phyloP scores from a whole-genome alignment of 2,888 invertebrate genomes.

The Apamea crenata region DNA sequence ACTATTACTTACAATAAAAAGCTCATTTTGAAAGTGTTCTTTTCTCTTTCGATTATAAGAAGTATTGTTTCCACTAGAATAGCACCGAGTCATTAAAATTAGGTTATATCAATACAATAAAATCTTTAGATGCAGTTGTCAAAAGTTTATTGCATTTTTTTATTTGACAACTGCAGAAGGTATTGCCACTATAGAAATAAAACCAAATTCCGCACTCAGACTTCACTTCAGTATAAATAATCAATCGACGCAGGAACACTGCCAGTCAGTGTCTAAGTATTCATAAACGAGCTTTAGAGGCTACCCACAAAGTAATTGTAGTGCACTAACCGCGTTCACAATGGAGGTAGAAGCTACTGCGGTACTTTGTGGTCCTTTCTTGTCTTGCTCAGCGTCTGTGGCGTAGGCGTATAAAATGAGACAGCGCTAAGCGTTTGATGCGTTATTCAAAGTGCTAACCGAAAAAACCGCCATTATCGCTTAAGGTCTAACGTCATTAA shows the following conservation, averaged over 20 bases:
- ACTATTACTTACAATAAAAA: constrained; percentile 91
- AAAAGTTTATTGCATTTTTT: constrained; percentile 68
- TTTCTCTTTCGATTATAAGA: constrained; percentile 67
- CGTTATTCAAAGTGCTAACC: neutral
- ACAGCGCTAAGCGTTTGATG: neutral
- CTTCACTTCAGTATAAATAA: neutral
- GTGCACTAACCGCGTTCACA: neutral
- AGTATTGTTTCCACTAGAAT: constrained; percentile 70
- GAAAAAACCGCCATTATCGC: neutral
- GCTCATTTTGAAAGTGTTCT: constrained; percentile 87
- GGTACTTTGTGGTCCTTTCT: neutral
- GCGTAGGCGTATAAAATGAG: neutral
- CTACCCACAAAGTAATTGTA: neutral
- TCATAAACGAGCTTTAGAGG: neutral
- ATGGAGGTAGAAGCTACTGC: neutral
- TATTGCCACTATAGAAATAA: constrained; percentile 16
- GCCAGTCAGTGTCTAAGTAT: neutral
- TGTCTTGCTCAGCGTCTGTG: neutral
- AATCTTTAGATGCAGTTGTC: constrained; percentile 70
- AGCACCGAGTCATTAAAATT: constrained; percentile 83
- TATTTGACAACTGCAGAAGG: constrained; percentile 40
- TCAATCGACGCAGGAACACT: neutral
- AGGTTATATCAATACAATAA: constrained; percentile 66
- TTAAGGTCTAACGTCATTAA: too few relatives aligned
- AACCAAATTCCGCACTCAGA: neutral